Base-by-base conservation (phyloP, 2,888 invertebrate genomes). In the Keiferia lycopersicella region DNA sequence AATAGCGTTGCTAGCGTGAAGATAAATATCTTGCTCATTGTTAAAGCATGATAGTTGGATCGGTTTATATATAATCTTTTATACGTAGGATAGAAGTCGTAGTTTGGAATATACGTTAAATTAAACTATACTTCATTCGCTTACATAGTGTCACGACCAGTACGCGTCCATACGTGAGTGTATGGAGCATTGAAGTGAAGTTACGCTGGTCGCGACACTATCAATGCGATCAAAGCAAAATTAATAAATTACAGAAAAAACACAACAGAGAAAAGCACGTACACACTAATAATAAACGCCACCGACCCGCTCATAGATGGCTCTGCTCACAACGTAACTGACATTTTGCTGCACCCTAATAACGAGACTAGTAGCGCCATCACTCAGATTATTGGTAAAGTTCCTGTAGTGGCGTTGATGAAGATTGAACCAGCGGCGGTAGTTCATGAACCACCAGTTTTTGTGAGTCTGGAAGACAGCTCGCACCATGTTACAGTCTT, bases 261-360 rank as follows among this genome's bases (percentile, higher is more conserved):
- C 58, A 61, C 30, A 56, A 68, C 67, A 12, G 61, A 61, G n/a
- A 30, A 64, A 10, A 77, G 71, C 64, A 70, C 62, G 12, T 82
- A 83, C 69, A 78, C 81, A 0, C 64, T 84, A 26, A 73, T 84
- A 0, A 74, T 75, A 0, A 77, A 76, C 10, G 71, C 81, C 18
- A 69, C 67, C 0, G 74, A 83, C 61, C 83, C 83, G 0, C 69
- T 83, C 0, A 65, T 67, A 18, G 84, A 81, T 20, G 83, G 83
- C 0, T 68, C 80, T 2, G 73, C 70, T 0, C 81, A 83, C 68
- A 80, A 74, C 63, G 78, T 79, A 1, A 73, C 75, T 0, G 63
- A 71, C 26, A 67, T 79, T 7, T 8, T 69, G 6, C 58, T 75
- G 3, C 67, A 73, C 2, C 73, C 74, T 3, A 56, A 30, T 22